phyloP scores from a whole-genome alignment of 64 coral and sea anemone species.

The Astreopora myriophthalma region DNA sequence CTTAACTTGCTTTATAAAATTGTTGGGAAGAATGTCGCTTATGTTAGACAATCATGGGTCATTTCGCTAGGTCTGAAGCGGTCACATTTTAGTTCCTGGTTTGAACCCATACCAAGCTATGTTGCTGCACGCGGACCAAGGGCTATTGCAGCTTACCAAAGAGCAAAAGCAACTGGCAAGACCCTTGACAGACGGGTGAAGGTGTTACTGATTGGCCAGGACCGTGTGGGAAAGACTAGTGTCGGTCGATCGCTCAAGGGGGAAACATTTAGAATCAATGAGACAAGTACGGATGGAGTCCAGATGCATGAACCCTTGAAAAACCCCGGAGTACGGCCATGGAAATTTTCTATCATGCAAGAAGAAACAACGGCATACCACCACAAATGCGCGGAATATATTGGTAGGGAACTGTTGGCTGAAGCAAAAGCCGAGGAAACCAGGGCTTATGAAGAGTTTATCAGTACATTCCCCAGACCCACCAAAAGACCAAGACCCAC shows the following conservation, averaged over 20 bases:
- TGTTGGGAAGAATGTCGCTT: too few species aligned
- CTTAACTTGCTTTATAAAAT: too few species aligned
- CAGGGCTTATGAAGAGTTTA: not conserved
- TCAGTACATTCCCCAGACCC: constrained; percentile 3
- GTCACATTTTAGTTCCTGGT: constrained; percentile 10
- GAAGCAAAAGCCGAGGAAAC: constrained; percentile 13
- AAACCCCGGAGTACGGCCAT: not conserved
- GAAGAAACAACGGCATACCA: not conserved
- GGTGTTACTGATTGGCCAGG: constrained; percentile 59
- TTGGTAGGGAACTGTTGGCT: not conserved
- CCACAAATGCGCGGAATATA: constrained; percentile 24
- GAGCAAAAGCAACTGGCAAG: constrained; percentile 35
- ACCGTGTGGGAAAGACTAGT: constrained; percentile 59
- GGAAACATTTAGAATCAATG: not conserved
- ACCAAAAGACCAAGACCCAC: not conserved
- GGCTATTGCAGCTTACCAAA: constrained; percentile 35
- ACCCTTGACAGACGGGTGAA: constrained; percentile 25
- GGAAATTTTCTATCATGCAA: constrained; percentile 15
- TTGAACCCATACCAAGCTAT: not conserved
- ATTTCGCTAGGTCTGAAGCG: not conserved
- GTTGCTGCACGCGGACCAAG: not conserved
- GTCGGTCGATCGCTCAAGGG: constrained; percentile 24
- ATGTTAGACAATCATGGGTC: not conserved
- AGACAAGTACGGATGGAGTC: constrained; percentile 9
- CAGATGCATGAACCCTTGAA: not conserved